These are phyloP conservation scores for Daboia siamensis DNA, from an alignment of 2,113 vertebrate genomes.

Conservation along the genomic window DNA sequence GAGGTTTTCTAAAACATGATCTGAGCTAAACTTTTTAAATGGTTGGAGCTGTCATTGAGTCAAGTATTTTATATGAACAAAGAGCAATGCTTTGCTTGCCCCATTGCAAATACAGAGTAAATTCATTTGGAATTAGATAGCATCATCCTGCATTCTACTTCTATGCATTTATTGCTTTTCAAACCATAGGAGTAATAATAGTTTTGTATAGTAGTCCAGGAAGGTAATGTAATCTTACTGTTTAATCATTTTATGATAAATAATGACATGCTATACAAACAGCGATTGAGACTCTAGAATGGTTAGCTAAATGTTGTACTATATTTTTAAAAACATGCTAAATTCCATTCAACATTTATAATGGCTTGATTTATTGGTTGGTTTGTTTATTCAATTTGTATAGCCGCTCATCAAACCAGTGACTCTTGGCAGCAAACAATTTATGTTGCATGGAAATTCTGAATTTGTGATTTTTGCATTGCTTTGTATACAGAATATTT, in stretches of 20 bases:
- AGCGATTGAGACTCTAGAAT: not conserved
- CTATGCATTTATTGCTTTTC: not conserved
- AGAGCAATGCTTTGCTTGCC: not conserved
- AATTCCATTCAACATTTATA: not conserved
- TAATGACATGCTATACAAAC: not conserved
- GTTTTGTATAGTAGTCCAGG: not conserved
- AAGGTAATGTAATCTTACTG: not conserved
- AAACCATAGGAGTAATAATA: not conserved
- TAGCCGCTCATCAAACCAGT: not conserved
- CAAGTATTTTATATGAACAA: not conserved
- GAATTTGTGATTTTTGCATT: not conserved
- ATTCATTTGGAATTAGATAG: not conserved
- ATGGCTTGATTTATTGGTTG: not conserved
- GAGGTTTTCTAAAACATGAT: not conserved
- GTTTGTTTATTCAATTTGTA: not conserved
- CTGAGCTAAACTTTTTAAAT: not conserved
- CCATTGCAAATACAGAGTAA: not conserved
- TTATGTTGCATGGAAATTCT: not conserved
- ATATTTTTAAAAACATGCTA: not conserved
- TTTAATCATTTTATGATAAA: not conserved
- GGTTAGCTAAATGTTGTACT: not conserved
- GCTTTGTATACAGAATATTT: accelerated
- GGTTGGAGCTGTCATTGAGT: not conserved
- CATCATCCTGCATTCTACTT: not conserved
- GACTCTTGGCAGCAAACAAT: not conserved